Evolutionary conservation across 1,140 invertebrate genomes (phyloP), one percentile per base, ranked within the genome.

Genomic region (Megalopta genalis): DNA sequence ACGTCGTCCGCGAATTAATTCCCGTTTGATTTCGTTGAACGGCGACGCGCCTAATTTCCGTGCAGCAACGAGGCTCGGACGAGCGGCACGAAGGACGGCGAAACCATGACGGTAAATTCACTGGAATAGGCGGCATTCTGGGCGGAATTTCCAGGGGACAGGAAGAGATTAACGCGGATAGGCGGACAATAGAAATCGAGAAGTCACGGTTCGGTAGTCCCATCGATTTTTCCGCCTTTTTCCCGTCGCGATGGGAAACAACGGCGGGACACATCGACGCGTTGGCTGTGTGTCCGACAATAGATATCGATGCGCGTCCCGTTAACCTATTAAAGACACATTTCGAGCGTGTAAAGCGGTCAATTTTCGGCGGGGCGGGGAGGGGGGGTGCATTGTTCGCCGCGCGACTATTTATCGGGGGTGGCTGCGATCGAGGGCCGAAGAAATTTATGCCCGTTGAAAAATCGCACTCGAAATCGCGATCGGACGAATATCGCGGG

Each of bases 241-340:
- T 52, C 37, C 49, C 1, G 23, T 25, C 39, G 39, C 12, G n/a
- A n/a, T 54, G n/a, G 54, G 54, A n/a, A 57, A n/a, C 37, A 10
- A 66, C 64, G 39, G n/a, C 1, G 63, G 25, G 21, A 54, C 42
- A 63, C 32, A 37, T 52, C 9, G 64, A 3, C 12, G 37, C 49
- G 2, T 10, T 10, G 10, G 10, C 10, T 14, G 42, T 46, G 42
- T 3, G 7, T 21, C 23, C 8, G 63, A 32, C 65, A 60, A 76
- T 68, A 76, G 54, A 69, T 76, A 76, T 76, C 74, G 74, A 23
- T 65, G 65, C 37, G 49, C 37, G 49, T 52, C 64, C 64, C 73
- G 52, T 68, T 69, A 68, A 68, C 74, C 74, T 21, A 67, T 69
- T 70, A 49, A 77, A 70, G 74, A 70, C 25, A 9, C 66, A 59